Percentiles rank a stretch among this genome's conserved stretches.
These are phyloP conservation scores for Pseudocheirus occidentalis DNA, from an alignment of 2,797 vertebrate genomes.

Conservation along the genomic window DNA sequence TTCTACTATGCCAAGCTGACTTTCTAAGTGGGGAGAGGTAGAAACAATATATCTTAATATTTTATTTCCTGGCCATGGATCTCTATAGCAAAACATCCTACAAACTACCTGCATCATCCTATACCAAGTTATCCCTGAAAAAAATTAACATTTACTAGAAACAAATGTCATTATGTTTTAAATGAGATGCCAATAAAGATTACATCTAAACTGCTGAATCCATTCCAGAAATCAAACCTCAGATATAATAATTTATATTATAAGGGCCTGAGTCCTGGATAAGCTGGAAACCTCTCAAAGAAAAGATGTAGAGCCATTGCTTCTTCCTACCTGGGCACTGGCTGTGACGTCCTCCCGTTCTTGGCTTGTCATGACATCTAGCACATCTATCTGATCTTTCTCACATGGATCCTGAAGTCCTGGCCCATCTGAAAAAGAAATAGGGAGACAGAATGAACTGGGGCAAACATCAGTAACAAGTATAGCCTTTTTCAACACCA, in stretches of 20 bases:
- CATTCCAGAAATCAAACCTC: background rate
- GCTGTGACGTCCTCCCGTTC: conserved; percentile 88
- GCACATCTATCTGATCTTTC: conserved; percentile 85
- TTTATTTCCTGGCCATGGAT: background rate
- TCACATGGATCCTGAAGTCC: conserved; percentile 90
- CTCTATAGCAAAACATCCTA: background rate
- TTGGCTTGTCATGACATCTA: conserved; percentile 84
- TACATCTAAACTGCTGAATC: background rate
- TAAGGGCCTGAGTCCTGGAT: background rate
- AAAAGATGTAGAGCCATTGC: background rate
- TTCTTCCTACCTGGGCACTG: conserved; percentile 85
- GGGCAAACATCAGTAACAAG: background rate
- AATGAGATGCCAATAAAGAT: background rate
- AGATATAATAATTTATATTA: background rate
- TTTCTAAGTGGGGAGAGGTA: background rate
- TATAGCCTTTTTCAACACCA: background rate
- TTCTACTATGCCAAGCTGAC: background rate
- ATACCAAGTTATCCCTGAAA: background rate
- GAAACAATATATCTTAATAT: background rate
- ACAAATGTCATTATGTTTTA: background rate
- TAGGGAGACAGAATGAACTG: background rate
- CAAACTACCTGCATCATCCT: background rate
- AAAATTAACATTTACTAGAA: background rate
- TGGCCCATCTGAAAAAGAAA: conserved; percentile 85
- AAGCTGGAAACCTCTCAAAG: background rate